Evolutionary conservation across 2,888 invertebrate genomes (phyloP), one percentile per base, ranked within the genome.

Genomic region (Acanthoscelides obtectus): DNA sequence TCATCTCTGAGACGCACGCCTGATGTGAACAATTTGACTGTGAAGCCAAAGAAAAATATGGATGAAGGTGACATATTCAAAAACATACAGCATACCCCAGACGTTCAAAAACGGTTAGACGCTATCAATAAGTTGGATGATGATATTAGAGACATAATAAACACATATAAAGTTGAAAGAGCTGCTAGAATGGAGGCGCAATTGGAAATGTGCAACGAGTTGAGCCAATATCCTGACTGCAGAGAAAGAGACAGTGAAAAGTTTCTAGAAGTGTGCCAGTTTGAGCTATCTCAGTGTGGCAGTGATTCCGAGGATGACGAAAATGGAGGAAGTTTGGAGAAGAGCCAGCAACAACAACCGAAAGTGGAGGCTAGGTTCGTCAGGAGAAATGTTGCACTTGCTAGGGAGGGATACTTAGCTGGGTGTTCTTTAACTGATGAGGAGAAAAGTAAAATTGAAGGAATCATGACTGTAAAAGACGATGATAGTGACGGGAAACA

Each of bases 381-480:
- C 27, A 71, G 69, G 66, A 77, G 73, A 71, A 79, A 79, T 72
- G 71, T 76, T 68, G 67, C 72, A 22, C 72, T 77, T 68, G 80
- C 79, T 1, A 79, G 76, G 70, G 68, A 77, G 64, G 79, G 79
- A 22, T 66, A 70, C 21, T 77, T 79, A 75, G 77, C 78, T 1
- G 73, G 74, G 64, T 76, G 69, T 68, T 77, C 78, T 2, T 73
- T 81, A 64, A 80, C 80, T 5, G 80, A 81, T 69, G 80, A 81
- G 72, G 77, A 81, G 70, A 80, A 80, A 72, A 74, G 72, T 20
- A 76, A 78, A 72, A 73, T 81, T n/a, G 77, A 76, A 67, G 70
- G 72, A 17, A 68, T 79, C 1, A 66, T 76, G 17, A 27, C 66
- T 22, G 25, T 66, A 22, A 64, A 69, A 1, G 68, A 70, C 12